phyloP scores from a whole-genome alignment of 2,797 vertebrate species.

The Thunnus albacares region DNA sequence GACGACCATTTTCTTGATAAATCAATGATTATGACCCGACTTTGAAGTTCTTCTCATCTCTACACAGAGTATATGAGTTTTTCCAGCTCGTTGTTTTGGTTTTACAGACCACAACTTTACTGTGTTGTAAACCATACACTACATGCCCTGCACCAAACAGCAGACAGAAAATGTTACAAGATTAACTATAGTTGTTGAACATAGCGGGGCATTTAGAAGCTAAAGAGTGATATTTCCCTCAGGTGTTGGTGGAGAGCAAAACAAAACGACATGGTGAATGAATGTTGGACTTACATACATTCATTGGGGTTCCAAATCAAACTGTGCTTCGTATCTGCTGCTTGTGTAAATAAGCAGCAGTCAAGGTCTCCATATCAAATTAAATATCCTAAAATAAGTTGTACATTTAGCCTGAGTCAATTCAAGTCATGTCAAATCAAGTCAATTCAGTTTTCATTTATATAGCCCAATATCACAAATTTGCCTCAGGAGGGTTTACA shows the following conservation, averaged over 20 bases:
- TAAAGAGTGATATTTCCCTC: background rate
- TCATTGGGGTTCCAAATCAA: background rate
- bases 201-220: too few relatives aligned
- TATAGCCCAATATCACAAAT: background rate
- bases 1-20: too few relatives aligned
- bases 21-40: too few relatives aligned
- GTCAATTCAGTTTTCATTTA: background rate
- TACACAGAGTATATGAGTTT: too few relatives aligned
- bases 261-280: background rate
- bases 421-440: background rate
- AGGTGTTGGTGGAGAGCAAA: background rate
- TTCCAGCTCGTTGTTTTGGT: too few relatives aligned
- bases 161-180: too few relatives aligned
- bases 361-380: background rate
- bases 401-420: background rate
- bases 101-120: too few relatives aligned
- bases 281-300: background rate
- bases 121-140: too few relatives aligned
- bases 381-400: background rate
- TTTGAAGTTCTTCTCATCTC: too few relatives aligned
- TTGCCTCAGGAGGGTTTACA: background rate
- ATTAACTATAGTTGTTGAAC: too few relatives aligned
- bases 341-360: background rate
- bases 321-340: background rate
- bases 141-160: too few relatives aligned